These are phyloP conservation scores for Cynopterus brachyotis DNA, from an alignment of 2,113 vertebrate species.

Conservation along the genomic window DNA sequence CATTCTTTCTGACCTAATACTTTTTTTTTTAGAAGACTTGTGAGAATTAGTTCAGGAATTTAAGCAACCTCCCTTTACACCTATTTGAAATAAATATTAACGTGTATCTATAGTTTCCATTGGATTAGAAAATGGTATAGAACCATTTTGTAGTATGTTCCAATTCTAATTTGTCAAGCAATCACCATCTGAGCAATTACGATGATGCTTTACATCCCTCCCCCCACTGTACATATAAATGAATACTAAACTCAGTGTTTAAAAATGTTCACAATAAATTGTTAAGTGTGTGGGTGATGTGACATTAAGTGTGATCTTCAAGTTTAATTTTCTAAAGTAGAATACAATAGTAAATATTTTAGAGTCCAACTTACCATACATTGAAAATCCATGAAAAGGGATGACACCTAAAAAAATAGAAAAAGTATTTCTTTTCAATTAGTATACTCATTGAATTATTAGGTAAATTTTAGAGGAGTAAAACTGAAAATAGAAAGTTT, in stretches of 20 bases:
- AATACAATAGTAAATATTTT: conserved; percentile 21
- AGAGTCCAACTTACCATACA: conserved; percentile 93
- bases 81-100: not conserved
- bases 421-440: conserved; percentile 35
- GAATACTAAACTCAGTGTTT: not conserved
- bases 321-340: conserved; percentile 21
- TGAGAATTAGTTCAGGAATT: not conserved
- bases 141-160: not conserved
- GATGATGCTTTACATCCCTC: not conserved
- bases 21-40: not conserved
- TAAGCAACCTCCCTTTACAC: not conserved
- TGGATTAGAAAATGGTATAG: not conserved
- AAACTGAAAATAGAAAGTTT: not conserved
- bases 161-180: not conserved
- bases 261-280: conserved; percentile 44
- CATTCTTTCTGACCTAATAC: not conserved
- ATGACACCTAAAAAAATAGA: conserved; percentile 91
- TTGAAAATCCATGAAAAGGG: conserved; percentile 98
- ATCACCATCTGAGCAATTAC: not conserved
- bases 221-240: conserved; percentile 23
- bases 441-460: not conserved
- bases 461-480: not conserved
- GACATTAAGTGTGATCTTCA: conserved; percentile 19
- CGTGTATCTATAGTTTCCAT: not conserved
- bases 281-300: not conserved